Evolutionary conservation across 2,113 vertebrate genomes (phyloP).

Genomic region (Microtus ochrogaster): DNA sequence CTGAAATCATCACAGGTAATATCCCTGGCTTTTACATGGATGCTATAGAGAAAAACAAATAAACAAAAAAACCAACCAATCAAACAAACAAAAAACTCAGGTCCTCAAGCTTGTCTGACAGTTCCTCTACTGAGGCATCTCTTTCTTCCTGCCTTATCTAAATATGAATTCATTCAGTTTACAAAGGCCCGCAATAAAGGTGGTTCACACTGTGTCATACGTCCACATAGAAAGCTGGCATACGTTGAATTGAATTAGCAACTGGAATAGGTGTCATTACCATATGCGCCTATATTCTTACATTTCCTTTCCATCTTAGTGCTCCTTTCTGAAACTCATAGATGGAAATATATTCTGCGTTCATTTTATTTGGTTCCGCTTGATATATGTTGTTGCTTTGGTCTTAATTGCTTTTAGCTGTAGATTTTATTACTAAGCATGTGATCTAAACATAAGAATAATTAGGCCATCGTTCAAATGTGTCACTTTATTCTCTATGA

Average conservation of each 20-base stretch:
- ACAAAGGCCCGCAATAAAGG: not conserved
- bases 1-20: not conserved
- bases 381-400: not conserved
- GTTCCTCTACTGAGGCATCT: not conserved
- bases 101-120: too few relatives aligned
- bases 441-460: constrained; percentile 21
- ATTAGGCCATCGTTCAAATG: constrained; percentile 28
- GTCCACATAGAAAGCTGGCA: not conserved
- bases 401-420: not conserved
- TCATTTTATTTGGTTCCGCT: constrained; percentile 23
- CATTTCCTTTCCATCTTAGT: not conserved
- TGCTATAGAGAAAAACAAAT: too few relatives aligned
- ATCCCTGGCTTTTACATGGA: not conserved
- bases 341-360: not conserved
- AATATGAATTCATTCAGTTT: not conserved
- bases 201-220: not conserved
- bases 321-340: not conserved
- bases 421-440: constrained; percentile 35
- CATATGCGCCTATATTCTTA: not conserved
- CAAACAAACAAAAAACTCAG: too few relatives aligned
- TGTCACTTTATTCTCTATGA: not conserved
- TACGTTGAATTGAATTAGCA: not conserved
- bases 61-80: too few relatives aligned
- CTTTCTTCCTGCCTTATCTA: not conserved
- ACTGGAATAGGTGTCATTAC: not conserved